Percentiles rank a stretch among this genome's conserved stretches.
Conservation (phyloP, 2,113 vertebrate species). For the Psephotus haematonotus region DNA sequence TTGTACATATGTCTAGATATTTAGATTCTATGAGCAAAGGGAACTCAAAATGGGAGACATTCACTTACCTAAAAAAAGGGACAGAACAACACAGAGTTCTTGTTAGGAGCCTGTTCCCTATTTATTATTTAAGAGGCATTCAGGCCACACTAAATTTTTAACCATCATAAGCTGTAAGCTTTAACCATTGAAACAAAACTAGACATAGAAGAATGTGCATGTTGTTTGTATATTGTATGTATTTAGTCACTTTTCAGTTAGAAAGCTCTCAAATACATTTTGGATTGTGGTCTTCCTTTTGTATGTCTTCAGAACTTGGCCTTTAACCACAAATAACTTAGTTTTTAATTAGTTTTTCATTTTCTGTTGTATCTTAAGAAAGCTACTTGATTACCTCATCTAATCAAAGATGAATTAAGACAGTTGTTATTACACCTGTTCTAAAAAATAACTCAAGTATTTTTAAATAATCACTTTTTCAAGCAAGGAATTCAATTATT, state of each 20-base stretch:
- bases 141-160: background rate
- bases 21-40: background rate
- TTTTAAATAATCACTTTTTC: background rate
- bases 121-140: slow-evolving; percentile 10
- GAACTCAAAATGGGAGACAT: background rate
- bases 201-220: background rate
- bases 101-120: background rate
- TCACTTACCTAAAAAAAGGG: background rate
- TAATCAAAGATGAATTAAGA: background rate
- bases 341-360: background rate
- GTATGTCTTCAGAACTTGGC: background rate
- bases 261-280: background rate
- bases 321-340: background rate
- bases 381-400: background rate
- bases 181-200: background rate
- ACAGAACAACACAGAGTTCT: background rate
- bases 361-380: background rate
- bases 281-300: background rate
- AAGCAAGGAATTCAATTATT: background rate
- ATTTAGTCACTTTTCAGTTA: background rate
- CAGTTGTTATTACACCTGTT: background rate
- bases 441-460: background rate
- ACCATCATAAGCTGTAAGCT: background rate
- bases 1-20: background rate
- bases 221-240: background rate